Evolutionary conservation across 2,113 vertebrate species (phyloP).

Genomic region (Bolborhynchus lineola): DNA sequence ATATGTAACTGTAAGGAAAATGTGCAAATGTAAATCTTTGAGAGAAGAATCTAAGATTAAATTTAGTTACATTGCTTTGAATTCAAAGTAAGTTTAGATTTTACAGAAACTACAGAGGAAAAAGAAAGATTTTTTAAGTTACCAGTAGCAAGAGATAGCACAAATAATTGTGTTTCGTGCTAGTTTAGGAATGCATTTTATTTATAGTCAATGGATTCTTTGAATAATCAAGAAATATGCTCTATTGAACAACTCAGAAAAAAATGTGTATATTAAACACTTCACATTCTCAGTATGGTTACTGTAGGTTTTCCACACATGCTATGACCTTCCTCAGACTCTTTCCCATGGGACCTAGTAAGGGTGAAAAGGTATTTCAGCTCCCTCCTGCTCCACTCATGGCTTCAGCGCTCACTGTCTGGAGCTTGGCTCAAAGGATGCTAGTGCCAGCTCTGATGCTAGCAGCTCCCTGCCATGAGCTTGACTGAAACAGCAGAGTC

Average conservation of each 20-base stretch:
- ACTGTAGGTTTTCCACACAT: background rate
- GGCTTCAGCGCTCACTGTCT: background rate
- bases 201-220: background rate
- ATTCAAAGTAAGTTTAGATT: background rate
- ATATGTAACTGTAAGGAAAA: background rate
- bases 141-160: background rate
- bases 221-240: background rate
- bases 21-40: constrained; percentile 18
- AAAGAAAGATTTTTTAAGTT: background rate
- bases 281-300: background rate
- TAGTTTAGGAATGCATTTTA: background rate
- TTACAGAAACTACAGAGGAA: background rate
- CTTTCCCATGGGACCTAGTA: background rate
- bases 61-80: background rate
- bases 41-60: background rate
- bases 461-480: background rate
- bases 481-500: background rate
- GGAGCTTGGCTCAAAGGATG: background rate
- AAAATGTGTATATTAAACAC: rapidly evolving
- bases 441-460: background rate
- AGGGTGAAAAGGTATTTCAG: background rate
- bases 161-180: background rate
- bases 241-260: background rate
- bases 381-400: background rate
- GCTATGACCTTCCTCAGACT: background rate